Percentiles rank a stretch among this genome's conserved stretches.
Conservation (phyloP, 1,140 invertebrate genomes). For the Apis dorsata region DNA sequence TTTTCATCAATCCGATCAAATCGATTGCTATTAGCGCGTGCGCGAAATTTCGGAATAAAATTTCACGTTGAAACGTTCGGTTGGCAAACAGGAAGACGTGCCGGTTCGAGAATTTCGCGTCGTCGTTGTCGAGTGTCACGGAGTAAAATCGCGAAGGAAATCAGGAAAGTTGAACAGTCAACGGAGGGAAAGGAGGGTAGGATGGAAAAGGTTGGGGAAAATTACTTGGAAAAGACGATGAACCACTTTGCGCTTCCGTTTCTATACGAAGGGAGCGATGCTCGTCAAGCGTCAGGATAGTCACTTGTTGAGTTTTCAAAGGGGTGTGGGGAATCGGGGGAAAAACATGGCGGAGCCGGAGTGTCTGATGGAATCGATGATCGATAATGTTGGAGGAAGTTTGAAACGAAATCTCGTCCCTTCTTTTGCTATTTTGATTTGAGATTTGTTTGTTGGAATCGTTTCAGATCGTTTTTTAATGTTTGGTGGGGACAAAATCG, state of each 20-base stretch:
- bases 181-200: background rate
- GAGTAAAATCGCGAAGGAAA: slow-evolving; percentile 7
- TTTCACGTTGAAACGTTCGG: slow-evolving; percentile 9
- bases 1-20: background rate
- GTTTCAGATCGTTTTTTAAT: too few relatives aligned
- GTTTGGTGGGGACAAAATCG: too few relatives aligned
- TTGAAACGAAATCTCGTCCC: background rate
- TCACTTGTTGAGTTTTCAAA: slow-evolving; percentile 24
- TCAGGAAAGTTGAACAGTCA: slow-evolving; percentile 12
- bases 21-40: slow-evolving; percentile 7
- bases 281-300: background rate
- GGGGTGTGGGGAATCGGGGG: background rate
- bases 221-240: background rate
- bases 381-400: background rate
- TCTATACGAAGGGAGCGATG: background rate
- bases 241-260: background rate
- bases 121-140: background rate
- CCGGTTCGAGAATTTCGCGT: slow-evolving; percentile 8
- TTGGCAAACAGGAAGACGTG: slow-evolving; percentile 26
- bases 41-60: slow-evolving; percentile 12
- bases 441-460: background rate
- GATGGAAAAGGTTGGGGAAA: background rate
- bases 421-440: background rate
- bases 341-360: background rate
- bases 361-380: background rate